These are phyloP conservation scores for Caenorhabditis plicata DNA, from an alignment of 2,888 invertebrate genomes.

Conservation along the genomic window DNA sequence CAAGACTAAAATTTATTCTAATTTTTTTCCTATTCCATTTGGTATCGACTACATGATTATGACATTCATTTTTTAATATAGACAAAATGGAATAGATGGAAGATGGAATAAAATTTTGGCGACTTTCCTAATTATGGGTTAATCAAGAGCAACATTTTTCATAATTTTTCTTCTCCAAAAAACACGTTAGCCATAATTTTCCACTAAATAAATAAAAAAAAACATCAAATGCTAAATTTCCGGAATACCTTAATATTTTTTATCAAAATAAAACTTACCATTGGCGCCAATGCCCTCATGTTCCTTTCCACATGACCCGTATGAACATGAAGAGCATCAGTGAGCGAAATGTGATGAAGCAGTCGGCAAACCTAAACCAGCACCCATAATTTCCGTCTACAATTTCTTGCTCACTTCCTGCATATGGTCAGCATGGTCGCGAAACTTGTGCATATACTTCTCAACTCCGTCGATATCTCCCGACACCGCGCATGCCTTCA, in stretches of 20 bases:
- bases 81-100: too few relatives aligned
- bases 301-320: conserved; percentile 95
- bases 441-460: conserved; percentile 88
- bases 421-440: conserved; percentile 95
- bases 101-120: too few relatives aligned
- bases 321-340: conserved; percentile 90
- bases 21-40: too few relatives aligned
- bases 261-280: conserved; percentile 69
- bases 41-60: too few relatives aligned
- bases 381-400: background rate
- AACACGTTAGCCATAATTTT: too few relatives aligned
- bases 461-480: conserved; percentile 87
- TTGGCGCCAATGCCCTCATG: conserved; percentile 89
- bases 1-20: too few relatives aligned
- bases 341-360: conserved; percentile 88
- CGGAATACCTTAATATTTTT: conserved; percentile 1
- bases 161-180: too few relatives aligned
- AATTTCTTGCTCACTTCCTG: conserved; percentile 77
- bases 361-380: conserved; percentile 83
- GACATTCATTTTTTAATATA: too few relatives aligned
- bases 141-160: too few relatives aligned
- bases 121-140: too few relatives aligned
- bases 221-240: background rate
- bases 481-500: conserved; percentile 71
- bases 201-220: too few relatives aligned